A percentile compares a stretch with the other conserved stretches of the same genome.
Evolutionary conservation across 1,140 invertebrate genomes (phyloP).

Genomic region (Melanaphis sacchari): DNA sequence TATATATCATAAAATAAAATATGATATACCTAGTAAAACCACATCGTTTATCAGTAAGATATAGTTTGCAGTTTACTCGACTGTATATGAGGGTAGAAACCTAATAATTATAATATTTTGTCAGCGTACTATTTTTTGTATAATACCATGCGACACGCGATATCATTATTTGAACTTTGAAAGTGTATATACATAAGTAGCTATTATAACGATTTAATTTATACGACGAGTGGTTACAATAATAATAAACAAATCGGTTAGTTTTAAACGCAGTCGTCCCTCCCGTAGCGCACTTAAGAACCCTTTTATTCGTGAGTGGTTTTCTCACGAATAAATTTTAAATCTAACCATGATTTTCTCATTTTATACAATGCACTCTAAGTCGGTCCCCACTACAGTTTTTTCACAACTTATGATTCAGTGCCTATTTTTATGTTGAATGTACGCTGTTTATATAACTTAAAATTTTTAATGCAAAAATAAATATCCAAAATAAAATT

Average conservation of each 20-base stretch:
- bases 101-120: constrained; percentile 18
- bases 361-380: neutral
- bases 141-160: neutral
- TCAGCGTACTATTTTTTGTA: neutral
- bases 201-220: constrained; percentile 1
- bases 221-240: neutral
- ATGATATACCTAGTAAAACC: neutral
- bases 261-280: neutral
- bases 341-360: neutral
- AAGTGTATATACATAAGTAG: neutral
- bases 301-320: neutral
- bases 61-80: neutral
- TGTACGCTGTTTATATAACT: neutral
- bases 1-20: neutral
- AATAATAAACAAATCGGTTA: constrained; percentile 15
- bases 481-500: neutral
- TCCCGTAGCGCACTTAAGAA: neutral
- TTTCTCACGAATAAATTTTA: neutral
- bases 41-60: neutral
- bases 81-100: neutral
- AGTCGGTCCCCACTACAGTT: neutral
- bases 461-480: neutral
- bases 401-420: neutral
- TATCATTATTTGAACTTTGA: constrained; percentile 11
- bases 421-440: no score